phyloP scores from a whole-genome alignment of 2,113 vertebrate genomes.

The Oreotrochilus melanogaster region DNA sequence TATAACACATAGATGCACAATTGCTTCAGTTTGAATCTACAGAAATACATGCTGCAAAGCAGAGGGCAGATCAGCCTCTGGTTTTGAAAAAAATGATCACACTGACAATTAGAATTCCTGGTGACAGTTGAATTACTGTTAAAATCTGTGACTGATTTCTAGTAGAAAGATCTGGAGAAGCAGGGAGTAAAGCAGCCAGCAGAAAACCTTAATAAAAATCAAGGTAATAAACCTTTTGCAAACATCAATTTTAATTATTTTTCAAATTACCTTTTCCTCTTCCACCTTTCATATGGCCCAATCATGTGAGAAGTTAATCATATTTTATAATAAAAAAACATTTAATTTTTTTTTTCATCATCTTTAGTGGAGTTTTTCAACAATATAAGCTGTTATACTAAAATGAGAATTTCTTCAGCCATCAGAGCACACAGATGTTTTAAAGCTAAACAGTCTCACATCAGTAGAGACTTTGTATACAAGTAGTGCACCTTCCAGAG shows the following conservation, averaged over 20 bases:
- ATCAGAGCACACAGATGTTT: slow-evolving; percentile 40
- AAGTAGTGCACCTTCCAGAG: not conserved
- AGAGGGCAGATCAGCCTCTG: slow-evolving; percentile 20
- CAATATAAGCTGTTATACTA: slow-evolving; percentile 44
- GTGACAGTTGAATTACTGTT: slow-evolving; percentile 34
- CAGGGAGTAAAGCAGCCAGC: slow-evolving; percentile 31
- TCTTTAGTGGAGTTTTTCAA: slow-evolving; percentile 43
- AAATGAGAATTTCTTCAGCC: slow-evolving; percentile 56
- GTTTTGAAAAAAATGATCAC: slow-evolving; percentile 44
- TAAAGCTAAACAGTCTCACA: not conserved
- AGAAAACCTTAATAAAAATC: slow-evolving; percentile 68
- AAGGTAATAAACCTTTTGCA: slow-evolving; percentile 66
- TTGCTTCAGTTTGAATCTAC: not conserved
- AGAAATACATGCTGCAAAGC: not conserved
- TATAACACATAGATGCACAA: not conserved
- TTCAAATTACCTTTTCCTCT: slow-evolving; percentile 58
- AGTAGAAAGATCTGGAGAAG: slow-evolving; percentile 35
- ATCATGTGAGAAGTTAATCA: slow-evolving; percentile 67
- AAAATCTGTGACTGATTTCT: slow-evolving; percentile 51
- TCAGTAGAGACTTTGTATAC: not conserved
- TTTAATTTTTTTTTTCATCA: slow-evolving; percentile 35
- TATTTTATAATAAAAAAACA: slow-evolving; percentile 60
- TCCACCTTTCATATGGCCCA: slow-evolving; percentile 48
- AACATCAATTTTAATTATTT: slow-evolving; percentile 71
- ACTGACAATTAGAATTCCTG: slow-evolving; percentile 52